Conservation (phyloP, 2,888 invertebrate species). For the Cinara cedri region DNA sequence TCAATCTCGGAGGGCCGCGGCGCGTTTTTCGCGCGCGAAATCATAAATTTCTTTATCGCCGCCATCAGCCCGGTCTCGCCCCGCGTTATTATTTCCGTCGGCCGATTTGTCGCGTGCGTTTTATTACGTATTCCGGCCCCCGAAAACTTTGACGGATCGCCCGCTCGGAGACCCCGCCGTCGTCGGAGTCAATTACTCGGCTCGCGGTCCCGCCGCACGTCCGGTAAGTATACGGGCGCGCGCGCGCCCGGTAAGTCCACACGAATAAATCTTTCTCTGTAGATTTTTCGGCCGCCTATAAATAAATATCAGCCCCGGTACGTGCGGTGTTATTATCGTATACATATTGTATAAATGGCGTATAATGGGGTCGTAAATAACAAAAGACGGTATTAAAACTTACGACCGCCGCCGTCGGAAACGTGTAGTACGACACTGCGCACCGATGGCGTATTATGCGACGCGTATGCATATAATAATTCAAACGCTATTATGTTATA, state of each 20-base stretch:
- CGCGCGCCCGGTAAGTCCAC: constrained; percentile 34
- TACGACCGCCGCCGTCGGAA: constrained; percentile 27
- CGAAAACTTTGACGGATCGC: constrained; percentile 52
- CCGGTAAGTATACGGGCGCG: not conserved
- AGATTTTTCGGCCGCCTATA: constrained; percentile 51
- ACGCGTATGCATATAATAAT: not conserved
- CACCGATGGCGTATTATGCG: not conserved
- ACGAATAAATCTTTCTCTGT: constrained; percentile 54
- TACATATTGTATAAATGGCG: constrained; percentile 18
- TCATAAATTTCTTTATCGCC: constrained; percentile 46
- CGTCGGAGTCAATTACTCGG: constrained; percentile 45
- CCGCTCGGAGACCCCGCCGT: not conserved
- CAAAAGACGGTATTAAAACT: constrained; percentile 54
- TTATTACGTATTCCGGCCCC: constrained; percentile 29
- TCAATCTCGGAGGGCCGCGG: constrained; percentile 2
- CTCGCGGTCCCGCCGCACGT: not conserved
- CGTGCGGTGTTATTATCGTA: not conserved
- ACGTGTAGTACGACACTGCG: constrained; percentile 9
- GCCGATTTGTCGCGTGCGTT: constrained; percentile 46
- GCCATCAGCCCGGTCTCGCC: constrained; percentile 14
- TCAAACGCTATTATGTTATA: not conserved
- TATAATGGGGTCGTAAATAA: constrained; percentile 56
- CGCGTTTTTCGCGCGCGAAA: not conserved
- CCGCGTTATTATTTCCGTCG: constrained; percentile 28
- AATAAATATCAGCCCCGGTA: not conserved